Evolutionary conservation across 2,113 vertebrate species (phyloP), one percentile per base, ranked within the genome.

Genomic region (Melanotaenia duboulayi): DNA sequence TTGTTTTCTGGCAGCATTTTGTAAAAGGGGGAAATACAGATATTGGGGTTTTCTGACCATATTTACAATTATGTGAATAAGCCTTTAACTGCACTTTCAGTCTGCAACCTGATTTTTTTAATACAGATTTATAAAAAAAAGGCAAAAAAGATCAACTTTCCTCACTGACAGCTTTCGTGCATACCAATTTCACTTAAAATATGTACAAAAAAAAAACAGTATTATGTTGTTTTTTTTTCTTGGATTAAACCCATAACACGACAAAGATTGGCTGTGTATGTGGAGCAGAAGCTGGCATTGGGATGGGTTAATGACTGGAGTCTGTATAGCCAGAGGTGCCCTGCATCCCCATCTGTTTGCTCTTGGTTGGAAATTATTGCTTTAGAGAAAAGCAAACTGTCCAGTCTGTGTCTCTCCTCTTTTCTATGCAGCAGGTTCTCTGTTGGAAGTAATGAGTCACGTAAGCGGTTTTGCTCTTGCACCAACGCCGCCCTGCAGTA

Each of bases 251-350:
- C 3, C 28, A 60, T 1, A 28, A 23, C 1, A 65, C 50, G 37
- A 54, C 46, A 66, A 57, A 69, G 20, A 48, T 37, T 54, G 44
- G 19, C 44, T 39, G 69, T 22, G 9, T 73, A 42, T 1, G 32
- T 40, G 49, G 62, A 67, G 63, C 61, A 72, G 69, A 73, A 40
- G 39, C 70, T 75, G 79, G 61, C 64, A 61, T 65, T 78, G 52
- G 23, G 48, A 25, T n/a, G 44, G 17, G 14, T 5, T 54, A 39
- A 9, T 7, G 23, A 8, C 54, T 20, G 35, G 37, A 37, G 35
- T 55, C 61, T 4, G 64, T 56, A 62, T 89, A 51, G 85, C 89
- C 89, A 92, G 91, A 88, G 89, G 88, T 87, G 81, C 88, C 84
- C 81, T 65, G 80, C 79, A 71, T 74, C 54, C 57, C 90, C 91